These are phyloP conservation scores for Baryphthengus martii DNA, from an alignment of 2,113 vertebrate genomes.

Conservation along the genomic window DNA sequence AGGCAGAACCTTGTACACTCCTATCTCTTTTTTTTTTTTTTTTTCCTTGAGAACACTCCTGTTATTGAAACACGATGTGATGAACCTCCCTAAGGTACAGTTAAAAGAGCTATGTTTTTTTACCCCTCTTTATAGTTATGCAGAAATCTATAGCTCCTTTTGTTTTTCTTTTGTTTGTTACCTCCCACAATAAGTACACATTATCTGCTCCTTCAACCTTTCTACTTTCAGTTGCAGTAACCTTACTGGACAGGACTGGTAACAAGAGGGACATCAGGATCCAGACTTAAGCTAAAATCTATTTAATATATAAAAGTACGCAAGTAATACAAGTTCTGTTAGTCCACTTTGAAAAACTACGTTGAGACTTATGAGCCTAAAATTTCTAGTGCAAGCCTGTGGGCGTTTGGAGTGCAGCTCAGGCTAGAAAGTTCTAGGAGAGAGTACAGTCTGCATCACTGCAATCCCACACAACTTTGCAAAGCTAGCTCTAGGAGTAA, in stretches of 20 bases:
- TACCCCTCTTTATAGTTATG: neutral
- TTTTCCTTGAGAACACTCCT: neutral
- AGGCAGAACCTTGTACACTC: neutral
- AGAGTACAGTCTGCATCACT: neutral
- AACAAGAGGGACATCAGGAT: neutral
- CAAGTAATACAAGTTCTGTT: neutral
- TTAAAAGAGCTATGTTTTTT: neutral
- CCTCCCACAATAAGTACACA: neutral
- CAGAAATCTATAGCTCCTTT: conserved; percentile 1
- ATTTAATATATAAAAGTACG: neutral
- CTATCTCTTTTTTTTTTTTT: neutral
- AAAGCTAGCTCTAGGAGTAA: neutral
- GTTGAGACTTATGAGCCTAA: neutral
- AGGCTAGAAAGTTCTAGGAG: conserved; percentile 27
- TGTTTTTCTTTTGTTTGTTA: neutral
- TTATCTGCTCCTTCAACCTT: neutral
- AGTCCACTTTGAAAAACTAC: neutral
- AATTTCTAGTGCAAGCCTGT: conserved; percentile 9
- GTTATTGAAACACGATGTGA: neutral
- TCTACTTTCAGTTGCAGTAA: neutral
- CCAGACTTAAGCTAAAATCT: neutral
- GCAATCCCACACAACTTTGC: conserved; percentile 8
- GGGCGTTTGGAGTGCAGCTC: conserved; percentile 36
- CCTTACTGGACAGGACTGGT: neutral
- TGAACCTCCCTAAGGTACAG: neutral